These are phyloP conservation scores for Lepidurus arcticus DNA, from an alignment of 1,140 invertebrate genomes.

Conservation along the genomic window DNA sequence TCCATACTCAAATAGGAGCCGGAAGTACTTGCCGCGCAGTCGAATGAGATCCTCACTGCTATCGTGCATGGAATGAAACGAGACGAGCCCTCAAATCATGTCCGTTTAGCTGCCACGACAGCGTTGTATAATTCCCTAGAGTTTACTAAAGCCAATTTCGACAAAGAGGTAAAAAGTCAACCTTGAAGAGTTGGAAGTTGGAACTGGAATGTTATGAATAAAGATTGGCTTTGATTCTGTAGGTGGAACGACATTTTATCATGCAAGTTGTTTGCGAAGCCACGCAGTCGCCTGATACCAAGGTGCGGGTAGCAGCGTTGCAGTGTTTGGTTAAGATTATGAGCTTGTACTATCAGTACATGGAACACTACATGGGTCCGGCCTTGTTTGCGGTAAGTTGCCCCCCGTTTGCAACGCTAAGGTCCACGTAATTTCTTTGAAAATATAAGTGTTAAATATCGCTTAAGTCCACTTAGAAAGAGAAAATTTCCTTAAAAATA, in stretches of 20 bases:
- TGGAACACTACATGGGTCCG: constrained; percentile 98
- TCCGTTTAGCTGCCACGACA: constrained; percentile 88
- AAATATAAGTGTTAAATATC: neutral
- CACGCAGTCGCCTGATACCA: constrained; percentile 66
- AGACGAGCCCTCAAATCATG: constrained; percentile 73
- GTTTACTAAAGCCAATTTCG: constrained; percentile 98
- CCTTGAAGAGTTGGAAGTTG: constrained; percentile 4
- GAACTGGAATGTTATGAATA: neutral
- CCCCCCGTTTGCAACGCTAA: neutral
- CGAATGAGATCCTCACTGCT: constrained; percentile 95
- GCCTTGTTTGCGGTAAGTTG: constrained; percentile 84
- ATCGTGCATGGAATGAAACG: constrained; percentile 96
- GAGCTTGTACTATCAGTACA: constrained; percentile 96
- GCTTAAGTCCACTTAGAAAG: neutral
- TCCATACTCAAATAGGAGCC: constrained; percentile 57
- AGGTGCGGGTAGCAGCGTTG: constrained; percentile 88
- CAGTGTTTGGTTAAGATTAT: constrained; percentile 99
- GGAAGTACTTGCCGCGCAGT: constrained; percentile 81
- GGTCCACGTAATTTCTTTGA: neutral
- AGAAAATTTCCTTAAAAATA: neutral
- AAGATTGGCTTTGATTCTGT: constrained; percentile 38
- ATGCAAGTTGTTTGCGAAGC: constrained; percentile 97
- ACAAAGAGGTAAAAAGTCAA: constrained; percentile 66
- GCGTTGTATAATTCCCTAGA: constrained; percentile 97
- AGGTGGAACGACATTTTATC: constrained; percentile 93